Evolutionary conservation across 2,888 invertebrate genomes (phyloP).

Genomic region (Pristionchus mayeri): DNA sequence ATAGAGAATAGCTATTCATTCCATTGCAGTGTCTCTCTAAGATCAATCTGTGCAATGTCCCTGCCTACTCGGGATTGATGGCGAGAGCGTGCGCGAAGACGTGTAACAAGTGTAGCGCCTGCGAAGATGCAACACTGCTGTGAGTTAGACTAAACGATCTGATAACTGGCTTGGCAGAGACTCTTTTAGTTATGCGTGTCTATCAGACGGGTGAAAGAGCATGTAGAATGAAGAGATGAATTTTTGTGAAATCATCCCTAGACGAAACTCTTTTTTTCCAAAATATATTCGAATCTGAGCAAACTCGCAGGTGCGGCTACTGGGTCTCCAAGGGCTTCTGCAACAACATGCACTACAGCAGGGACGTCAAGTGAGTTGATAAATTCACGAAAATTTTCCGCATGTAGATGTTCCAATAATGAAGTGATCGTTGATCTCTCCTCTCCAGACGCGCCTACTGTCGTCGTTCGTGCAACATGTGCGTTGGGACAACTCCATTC

Average conservation of each 20-base stretch:
- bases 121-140: constrained; percentile 33
- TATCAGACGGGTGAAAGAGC: neutral
- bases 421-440: neutral
- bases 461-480: constrained; percentile 36
- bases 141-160: neutral
- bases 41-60: neutral
- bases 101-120: constrained; percentile 44
- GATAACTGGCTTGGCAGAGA: too few species aligned
- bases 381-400: too few species aligned
- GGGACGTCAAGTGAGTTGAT: constrained; percentile 29
- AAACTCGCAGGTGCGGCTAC: neutral
- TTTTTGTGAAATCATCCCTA: too few species aligned
- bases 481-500: neutral
- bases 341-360: constrained; percentile 28
- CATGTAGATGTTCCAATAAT: neutral
- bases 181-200: neutral
- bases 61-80: constrained; percentile 44
- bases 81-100: constrained; percentile 30
- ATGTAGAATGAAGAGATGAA: neutral
- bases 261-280: neutral
- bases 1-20: neutral
- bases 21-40: constrained; percentile 19
- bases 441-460: constrained; percentile 31
- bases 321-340: constrained; percentile 47
- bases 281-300: neutral